These are phyloP conservation scores for Caranx ignobilis DNA, from an alignment of 2,113 vertebrate species.

Conservation along the genomic window DNA sequence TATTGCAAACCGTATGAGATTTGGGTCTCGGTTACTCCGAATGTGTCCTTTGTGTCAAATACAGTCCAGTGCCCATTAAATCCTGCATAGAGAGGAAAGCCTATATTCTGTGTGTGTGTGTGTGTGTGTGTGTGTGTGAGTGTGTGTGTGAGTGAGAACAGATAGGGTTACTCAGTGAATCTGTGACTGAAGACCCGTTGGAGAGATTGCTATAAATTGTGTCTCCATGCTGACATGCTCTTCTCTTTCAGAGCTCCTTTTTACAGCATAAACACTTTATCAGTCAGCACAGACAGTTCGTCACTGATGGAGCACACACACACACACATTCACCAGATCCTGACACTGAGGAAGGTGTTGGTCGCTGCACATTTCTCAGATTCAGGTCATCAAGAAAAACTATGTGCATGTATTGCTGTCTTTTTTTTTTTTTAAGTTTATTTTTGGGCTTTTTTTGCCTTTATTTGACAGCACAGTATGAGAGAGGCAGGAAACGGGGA, in stretches of 20 bases:
- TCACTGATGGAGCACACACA: slow-evolving; percentile 50
- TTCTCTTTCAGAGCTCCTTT: slow-evolving; percentile 68
- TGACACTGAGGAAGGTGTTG: slow-evolving; percentile 1
- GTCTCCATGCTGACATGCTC: slow-evolving; percentile 68
- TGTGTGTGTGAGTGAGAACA: slow-evolving; percentile 15
- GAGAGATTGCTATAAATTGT: slow-evolving; percentile 72
- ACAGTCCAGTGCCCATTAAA: slow-evolving; percentile 21
- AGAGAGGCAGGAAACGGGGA: no score
- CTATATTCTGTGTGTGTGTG: slow-evolving; percentile 25
- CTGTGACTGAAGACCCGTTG: slow-evolving; percentile 55
- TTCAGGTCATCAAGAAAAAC: no score
- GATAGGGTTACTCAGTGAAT: slow-evolving; percentile 73
- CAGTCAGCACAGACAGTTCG: slow-evolving; percentile 67
- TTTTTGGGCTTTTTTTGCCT: no score
- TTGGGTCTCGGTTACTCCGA: slow-evolving; percentile 29
- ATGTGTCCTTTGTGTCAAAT: slow-evolving; percentile 25
- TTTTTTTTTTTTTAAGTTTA: no score
- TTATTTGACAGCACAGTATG: no score
- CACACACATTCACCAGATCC: slow-evolving; percentile 24
- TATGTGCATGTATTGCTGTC: no score
- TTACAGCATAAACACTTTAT: slow-evolving; percentile 66
- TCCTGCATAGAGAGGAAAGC: slow-evolving; percentile 17
- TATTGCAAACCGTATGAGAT: slow-evolving; percentile 12
- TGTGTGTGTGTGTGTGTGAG: slow-evolving; percentile 14
- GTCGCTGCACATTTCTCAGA: background rate